Evolutionary conservation across 2,888 invertebrate genomes (phyloP).

Genomic region (Nomada lathburiana): DNA sequence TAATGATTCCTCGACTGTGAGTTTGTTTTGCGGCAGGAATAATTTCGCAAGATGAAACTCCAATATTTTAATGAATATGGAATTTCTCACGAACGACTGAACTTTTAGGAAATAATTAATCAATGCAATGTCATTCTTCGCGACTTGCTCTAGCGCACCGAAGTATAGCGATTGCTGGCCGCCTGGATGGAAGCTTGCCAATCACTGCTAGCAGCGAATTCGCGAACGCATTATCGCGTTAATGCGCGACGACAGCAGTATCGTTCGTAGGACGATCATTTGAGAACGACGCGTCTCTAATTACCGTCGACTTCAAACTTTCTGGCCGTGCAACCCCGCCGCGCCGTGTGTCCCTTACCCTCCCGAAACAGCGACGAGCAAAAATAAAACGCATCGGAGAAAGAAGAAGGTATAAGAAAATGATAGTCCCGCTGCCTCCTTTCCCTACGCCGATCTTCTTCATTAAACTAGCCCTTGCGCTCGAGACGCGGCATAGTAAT

Average conservation of each 20-base stretch:
- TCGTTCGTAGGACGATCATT: neutral
- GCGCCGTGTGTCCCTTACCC: too few species aligned
- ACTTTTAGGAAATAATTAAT: constrained; percentile 14
- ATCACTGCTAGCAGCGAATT: constrained; percentile 38
- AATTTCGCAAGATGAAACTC: too few species aligned
- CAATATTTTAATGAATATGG: too few species aligned
- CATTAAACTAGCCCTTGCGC: constrained; percentile 6
- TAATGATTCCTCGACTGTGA: too few species aligned
- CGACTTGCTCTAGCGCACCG: neutral
- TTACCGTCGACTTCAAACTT: constrained; percentile 14
- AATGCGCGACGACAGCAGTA: neutral
- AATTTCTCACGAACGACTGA: too few species aligned
- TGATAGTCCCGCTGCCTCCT: constrained; percentile 14
- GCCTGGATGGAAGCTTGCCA: constrained; percentile 35
- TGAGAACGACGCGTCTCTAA: constrained; percentile 1
- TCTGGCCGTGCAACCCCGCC: neutral
- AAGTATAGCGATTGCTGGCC: constrained; percentile 35
- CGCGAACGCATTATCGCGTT: constrained; percentile 51
- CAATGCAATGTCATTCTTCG: constrained; percentile 1
- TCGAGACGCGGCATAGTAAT: constrained; percentile 57
- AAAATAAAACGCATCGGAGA: too few species aligned
- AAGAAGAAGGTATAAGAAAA: neutral
- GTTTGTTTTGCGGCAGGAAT: too few species aligned
- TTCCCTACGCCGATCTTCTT: neutral
- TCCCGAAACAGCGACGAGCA: neutral